Percentiles rank a stretch among this genome's conserved stretches.
Evolutionary conservation across 2,797 vertebrate species (phyloP).

Genomic region (Naso thynnoides): DNA sequence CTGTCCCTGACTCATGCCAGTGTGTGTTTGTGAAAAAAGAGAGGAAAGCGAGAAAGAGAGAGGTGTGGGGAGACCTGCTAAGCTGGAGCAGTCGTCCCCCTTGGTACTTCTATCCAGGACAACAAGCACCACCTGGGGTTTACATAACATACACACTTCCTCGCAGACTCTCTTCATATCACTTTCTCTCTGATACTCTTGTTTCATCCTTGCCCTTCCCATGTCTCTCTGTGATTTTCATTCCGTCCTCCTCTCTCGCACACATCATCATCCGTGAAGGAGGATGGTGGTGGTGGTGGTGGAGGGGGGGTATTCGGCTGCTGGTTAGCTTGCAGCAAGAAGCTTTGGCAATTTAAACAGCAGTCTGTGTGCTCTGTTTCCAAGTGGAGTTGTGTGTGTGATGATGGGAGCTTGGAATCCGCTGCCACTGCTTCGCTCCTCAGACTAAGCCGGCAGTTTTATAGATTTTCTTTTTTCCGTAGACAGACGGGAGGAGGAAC

Average conservation of each 20-base stretch:
- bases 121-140: slow-evolving; percentile 84
- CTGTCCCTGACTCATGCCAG: slow-evolving; percentile 14
- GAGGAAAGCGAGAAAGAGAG: slow-evolving; percentile 24
- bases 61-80: slow-evolving; percentile 61
- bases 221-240: slow-evolving; percentile 34
- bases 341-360: slow-evolving; percentile 38
- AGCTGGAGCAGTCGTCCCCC: slow-evolving; percentile 71
- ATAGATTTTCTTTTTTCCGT: background rate
- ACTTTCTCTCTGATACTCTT: slow-evolving; percentile 47
- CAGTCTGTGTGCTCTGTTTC: slow-evolving; percentile 12
- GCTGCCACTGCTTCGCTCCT: slow-evolving; percentile 23
- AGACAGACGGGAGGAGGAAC: slow-evolving; percentile 39
- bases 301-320: slow-evolving; percentile 21
- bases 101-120: slow-evolving; percentile 86
- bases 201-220: slow-evolving; percentile 49
- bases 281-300: background rate
- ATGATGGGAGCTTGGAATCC: slow-evolving; percentile 41
- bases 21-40: slow-evolving; percentile 21
- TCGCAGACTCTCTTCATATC: slow-evolving; percentile 38
- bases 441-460: slow-evolving; percentile 21
- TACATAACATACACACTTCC: slow-evolving; percentile 65
- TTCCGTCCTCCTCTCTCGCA: slow-evolving; percentile 28
- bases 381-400: slow-evolving; percentile 15
- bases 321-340: slow-evolving; percentile 47
- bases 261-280: slow-evolving; percentile 1